These are phyloP conservation scores for Synodontis membranacea DNA, from an alignment of 2,113 vertebrate genomes.

Conservation along the genomic window DNA sequence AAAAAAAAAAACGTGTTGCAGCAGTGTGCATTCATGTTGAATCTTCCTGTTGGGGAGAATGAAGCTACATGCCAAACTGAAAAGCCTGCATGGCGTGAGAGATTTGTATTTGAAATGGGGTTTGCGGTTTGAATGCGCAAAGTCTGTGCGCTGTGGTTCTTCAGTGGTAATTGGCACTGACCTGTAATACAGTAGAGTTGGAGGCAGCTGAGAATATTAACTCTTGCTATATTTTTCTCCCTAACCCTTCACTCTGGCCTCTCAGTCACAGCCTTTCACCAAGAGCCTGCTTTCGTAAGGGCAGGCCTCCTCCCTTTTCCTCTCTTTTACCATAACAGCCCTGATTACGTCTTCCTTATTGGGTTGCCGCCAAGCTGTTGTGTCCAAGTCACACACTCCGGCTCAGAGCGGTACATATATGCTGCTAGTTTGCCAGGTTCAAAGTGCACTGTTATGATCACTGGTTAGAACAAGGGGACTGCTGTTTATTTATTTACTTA, in stretches of 20 bases:
- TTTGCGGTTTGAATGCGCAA: neutral
- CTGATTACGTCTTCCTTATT: neutral
- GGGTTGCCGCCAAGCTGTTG: conserved; percentile 12
- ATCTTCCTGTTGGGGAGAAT: neutral
- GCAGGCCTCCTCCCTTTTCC: conserved; percentile 15
- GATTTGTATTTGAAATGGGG: neutral
- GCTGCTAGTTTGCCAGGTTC: neutral
- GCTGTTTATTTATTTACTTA: no score
- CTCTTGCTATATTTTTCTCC: neutral
- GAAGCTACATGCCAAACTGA: neutral
- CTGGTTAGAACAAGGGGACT: neutral
- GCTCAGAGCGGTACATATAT: neutral
- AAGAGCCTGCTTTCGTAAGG: neutral
- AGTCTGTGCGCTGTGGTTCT: neutral
- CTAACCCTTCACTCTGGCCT: neutral
- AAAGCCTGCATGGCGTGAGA: neutral
- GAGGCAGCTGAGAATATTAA: conserved; percentile 8
- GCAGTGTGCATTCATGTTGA: neutral
- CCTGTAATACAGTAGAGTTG: conserved; percentile 18
- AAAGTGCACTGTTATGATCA: neutral
- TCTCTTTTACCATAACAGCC: neutral
- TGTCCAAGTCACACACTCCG: neutral
- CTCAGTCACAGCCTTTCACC: neutral
- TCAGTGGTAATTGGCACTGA: conserved; percentile 21
- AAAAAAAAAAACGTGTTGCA: neutral